Conservation (phyloP, 2,797 vertebrate species). For the Chloroceryle inda region DNA sequence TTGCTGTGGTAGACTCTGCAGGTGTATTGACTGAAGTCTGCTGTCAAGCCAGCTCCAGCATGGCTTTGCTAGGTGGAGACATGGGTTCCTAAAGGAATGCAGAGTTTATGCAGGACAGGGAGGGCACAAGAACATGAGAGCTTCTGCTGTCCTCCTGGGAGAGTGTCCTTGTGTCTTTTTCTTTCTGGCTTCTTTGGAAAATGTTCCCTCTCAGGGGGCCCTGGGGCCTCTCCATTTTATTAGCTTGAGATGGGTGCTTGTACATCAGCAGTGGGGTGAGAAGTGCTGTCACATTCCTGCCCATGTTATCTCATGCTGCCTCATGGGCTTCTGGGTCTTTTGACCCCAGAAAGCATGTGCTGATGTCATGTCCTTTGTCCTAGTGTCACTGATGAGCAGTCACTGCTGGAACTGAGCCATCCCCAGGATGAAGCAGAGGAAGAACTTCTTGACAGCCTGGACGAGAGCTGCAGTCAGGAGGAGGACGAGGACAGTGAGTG, state of each 20-base stretch:
- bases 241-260: background rate
- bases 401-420: background rate
- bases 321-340: background rate
- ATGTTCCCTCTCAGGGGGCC: background rate
- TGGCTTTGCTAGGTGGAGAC: background rate
- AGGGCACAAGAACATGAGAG: background rate
- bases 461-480: constrained; percentile 83
- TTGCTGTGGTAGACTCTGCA: background rate
- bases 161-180: background rate
- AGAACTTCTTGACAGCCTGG: constrained; percentile 86
- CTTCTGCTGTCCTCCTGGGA: background rate
- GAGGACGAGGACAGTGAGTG: constrained; percentile 80
- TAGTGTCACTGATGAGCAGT: background rate
- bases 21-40: background rate
- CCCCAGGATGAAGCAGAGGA: constrained; percentile 79
- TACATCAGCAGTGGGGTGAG: background rate
- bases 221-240: background rate
- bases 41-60: background rate
- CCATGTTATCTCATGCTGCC: background rate
- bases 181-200: background rate
- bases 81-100: background rate
- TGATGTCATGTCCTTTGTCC: background rate
- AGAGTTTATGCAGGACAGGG: background rate
- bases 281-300: background rate
- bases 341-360: background rate